Evolutionary conservation across 2,113 vertebrate genomes (phyloP).

Genomic region (Thunnus thynnus): DNA sequence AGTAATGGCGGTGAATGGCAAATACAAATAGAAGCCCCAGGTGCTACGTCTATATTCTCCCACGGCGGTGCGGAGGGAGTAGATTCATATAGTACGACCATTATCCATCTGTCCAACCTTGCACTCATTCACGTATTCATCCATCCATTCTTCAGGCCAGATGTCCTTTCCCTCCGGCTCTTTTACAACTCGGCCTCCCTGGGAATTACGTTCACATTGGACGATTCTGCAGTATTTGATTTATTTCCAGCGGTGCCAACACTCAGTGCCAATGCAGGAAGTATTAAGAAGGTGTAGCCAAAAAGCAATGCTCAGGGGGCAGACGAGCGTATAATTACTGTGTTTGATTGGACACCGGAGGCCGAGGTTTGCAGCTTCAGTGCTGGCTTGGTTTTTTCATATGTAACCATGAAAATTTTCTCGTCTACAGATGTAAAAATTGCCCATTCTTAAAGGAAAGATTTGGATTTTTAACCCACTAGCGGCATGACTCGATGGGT

Average conservation of each 20-base stretch:
- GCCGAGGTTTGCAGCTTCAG: neutral
- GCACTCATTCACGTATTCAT: constrained; percentile 31
- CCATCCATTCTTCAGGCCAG: constrained; percentile 36
- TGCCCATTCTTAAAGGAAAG: neutral
- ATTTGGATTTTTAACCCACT: neutral
- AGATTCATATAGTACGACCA: constrained; percentile 39
- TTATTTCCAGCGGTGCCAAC: neutral
- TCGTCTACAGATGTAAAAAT: neutral
- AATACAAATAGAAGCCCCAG: constrained; percentile 38
- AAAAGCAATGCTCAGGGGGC: neutral
- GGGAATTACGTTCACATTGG: neutral
- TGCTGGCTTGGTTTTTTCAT: neutral
- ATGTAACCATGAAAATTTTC: neutral
- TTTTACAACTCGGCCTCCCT: neutral
- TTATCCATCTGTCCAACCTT: constrained; percentile 70
- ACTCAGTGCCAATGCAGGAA: constrained; percentile 8
- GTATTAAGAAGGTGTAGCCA: neutral
- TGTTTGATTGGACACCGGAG: constrained; percentile 10
- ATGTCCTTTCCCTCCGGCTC: constrained; percentile 36
- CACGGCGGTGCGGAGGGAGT: constrained; percentile 32
- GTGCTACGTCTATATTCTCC: constrained; percentile 28
- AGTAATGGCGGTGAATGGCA: neutral
- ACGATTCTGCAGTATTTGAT: constrained; percentile 1
- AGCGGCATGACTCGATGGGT: no score
- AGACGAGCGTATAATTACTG: constrained; percentile 5